These are phyloP conservation scores for Willisornis vidua DNA, from an alignment of 2,113 vertebrate genomes.

Conservation along the genomic window DNA sequence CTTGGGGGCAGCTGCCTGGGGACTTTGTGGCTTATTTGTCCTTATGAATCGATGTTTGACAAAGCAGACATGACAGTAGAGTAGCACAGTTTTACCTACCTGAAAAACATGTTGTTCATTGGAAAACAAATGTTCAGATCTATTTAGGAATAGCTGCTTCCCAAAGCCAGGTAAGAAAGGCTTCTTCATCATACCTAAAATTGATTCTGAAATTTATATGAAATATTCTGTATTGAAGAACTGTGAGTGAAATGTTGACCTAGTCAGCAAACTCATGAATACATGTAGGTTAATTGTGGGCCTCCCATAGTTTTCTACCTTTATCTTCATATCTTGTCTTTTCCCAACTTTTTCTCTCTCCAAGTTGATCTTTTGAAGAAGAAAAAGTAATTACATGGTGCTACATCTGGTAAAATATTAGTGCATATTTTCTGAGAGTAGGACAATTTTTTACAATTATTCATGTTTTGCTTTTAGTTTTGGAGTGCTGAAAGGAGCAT, in stretches of 20 bases:
- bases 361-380: not conserved
- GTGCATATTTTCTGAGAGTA: not conserved
- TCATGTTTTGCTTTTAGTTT: not conserved
- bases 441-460: not conserved
- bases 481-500: not conserved
- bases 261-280: not conserved
- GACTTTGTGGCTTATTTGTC: not conserved
- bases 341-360: not conserved
- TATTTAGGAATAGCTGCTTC: not conserved
- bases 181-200: not conserved
- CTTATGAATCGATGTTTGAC: not conserved
- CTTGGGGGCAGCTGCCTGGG: not conserved
- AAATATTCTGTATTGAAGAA: not conserved
- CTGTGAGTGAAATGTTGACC: not conserved
- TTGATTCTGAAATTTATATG: not conserved
- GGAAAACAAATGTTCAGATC: not conserved
- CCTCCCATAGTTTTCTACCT: not conserved
- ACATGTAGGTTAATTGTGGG: not conserved
- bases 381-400: not conserved
- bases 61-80: not conserved
- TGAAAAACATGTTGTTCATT: fast-evolving
- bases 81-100: not conserved
- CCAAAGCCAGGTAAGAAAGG: not conserved
- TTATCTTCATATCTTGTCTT: not conserved
- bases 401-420: not conserved